Conservation (phyloP, 2,888 invertebrate species). For the Heteromurus nitidus region DNA sequence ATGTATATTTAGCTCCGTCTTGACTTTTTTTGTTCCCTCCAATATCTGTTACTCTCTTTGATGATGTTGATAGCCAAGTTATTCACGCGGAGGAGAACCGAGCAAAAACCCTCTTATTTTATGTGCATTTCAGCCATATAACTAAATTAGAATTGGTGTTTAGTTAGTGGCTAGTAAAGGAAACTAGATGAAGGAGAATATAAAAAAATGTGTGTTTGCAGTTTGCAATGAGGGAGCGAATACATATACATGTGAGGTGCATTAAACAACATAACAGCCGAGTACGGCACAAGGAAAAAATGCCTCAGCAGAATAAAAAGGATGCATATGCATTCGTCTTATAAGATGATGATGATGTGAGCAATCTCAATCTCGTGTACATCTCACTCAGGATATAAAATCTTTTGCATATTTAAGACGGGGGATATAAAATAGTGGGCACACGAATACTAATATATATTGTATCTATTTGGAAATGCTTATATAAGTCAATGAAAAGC, state of each 20-base stretch:
- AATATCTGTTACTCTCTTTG: conserved; percentile 33
- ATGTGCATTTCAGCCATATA: conserved; percentile 34
- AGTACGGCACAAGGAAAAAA: too few relatives aligned
- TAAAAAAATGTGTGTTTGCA: too few relatives aligned
- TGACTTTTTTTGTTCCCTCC: conserved; percentile 14
- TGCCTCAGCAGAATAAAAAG: too few relatives aligned
- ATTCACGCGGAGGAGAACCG: conserved; percentile 14
- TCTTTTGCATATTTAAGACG: neutral
- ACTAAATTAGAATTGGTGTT: conserved; percentile 49
- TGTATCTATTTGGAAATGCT: neutral
- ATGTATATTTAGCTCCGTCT: conserved; percentile 31
- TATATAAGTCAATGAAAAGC: neutral
- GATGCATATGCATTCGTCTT: too few relatives aligned
- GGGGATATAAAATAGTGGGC: neutral
- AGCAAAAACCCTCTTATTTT: conserved; percentile 25
- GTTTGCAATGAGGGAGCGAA: too few relatives aligned
- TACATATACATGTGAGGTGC: too few relatives aligned
- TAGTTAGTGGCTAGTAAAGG: conserved; percentile 17
- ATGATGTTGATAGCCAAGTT: conserved; percentile 24
- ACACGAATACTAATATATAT: neutral
- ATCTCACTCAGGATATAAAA: too few relatives aligned
- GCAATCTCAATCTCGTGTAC: neutral
- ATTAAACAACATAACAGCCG: neutral
- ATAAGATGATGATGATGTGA: neutral
- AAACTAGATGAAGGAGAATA: neutral